Evolutionary conservation across 2,797 vertebrate species (phyloP).

Genomic region (Halcyon badia): DNA sequence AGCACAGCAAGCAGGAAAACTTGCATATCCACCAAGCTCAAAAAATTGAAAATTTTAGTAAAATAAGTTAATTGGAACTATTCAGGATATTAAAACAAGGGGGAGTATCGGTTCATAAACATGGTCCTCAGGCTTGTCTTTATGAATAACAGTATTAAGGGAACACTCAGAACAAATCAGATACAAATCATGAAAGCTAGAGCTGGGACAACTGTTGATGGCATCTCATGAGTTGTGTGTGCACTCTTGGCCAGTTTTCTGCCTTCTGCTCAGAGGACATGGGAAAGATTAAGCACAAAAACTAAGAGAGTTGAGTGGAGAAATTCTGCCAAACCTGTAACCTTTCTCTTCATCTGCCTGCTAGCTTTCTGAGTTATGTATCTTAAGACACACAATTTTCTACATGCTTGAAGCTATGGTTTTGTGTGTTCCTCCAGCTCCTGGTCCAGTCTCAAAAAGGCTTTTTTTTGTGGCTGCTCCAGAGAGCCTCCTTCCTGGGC

Average conservation of each 20-base stretch:
- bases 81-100: background rate
- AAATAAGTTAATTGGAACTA: background rate
- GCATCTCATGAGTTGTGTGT: background rate
- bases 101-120: background rate
- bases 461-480: background rate
- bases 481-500: background rate
- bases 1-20: background rate
- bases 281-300: background rate
- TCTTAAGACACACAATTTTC: background rate
- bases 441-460: background rate
- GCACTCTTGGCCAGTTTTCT: background rate
- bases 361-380: background rate
- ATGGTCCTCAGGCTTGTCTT: background rate
- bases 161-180: background rate
- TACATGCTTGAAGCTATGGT: background rate
- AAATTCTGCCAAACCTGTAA: background rate
- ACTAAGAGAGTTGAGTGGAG: background rate
- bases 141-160: background rate
- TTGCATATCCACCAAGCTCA: background rate
- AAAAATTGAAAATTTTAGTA: background rate
- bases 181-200: background rate
- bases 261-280: background rate
- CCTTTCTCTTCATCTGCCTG: background rate
- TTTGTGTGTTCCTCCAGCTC: background rate
- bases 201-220: background rate